Conservation (phyloP, 2,888 invertebrate genomes). For the Meandrusa payeni region DNA sequence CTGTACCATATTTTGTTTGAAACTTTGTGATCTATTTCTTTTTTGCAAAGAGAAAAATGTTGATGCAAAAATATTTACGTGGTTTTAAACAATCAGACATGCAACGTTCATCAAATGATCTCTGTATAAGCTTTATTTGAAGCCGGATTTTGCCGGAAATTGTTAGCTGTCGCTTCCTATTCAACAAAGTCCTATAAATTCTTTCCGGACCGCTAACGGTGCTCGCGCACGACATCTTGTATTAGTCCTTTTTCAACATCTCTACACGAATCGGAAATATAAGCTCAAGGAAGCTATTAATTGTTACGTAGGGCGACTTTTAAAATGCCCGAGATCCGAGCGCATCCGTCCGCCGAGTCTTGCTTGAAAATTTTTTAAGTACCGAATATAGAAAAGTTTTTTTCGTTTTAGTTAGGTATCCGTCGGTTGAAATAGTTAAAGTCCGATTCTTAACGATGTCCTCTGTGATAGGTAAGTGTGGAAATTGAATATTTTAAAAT, state of each 20-base stretch:
- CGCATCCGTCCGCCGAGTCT: conserved; percentile 34
- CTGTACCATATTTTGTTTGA: too few relatives aligned
- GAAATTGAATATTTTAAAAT: conserved; percentile 27
- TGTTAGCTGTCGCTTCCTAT: conserved; percentile 16
- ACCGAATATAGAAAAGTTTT: conserved; percentile 37
- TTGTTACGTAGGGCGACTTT: conserved; percentile 35
- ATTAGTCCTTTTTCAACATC: conserved; percentile 12
- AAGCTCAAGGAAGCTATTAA: conserved; percentile 43
- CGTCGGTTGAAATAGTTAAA: conserved; percentile 37
- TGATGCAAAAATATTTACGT: too few relatives aligned
- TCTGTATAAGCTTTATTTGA: conserved; percentile 2
- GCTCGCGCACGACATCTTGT: conserved; percentile 10
- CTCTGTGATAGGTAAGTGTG: conserved; percentile 30
- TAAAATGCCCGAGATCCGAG: conserved; percentile 25
- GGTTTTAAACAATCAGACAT: too few relatives aligned
- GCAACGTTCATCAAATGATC: too few relatives aligned
- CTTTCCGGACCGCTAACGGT: conserved; percentile 23
- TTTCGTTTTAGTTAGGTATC: conserved; percentile 33
- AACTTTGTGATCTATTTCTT: too few relatives aligned
- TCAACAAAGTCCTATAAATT: conserved; percentile 21
- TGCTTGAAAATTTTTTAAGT: conserved; percentile 32
- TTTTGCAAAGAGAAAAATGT: too few relatives aligned
- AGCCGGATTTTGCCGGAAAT: conserved; percentile 6
- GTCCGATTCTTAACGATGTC: conserved; percentile 43
- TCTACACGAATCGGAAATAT: conserved; percentile 34